Evolutionary conservation across 2,113 vertebrate species (phyloP).

Genomic region (Corythaixoides concolor): DNA sequence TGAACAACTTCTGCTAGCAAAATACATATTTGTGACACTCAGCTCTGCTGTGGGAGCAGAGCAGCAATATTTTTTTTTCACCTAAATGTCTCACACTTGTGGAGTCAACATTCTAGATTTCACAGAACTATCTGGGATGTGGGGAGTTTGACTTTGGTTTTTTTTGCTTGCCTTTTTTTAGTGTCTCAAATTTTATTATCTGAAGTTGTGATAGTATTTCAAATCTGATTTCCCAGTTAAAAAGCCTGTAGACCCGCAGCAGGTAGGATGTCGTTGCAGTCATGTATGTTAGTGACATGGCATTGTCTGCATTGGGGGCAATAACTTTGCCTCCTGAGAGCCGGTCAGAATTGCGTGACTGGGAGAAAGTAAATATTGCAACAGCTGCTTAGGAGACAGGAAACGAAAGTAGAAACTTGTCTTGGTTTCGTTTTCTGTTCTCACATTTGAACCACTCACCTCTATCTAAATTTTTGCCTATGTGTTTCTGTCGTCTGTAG

Average conservation of each 20-base stretch:
- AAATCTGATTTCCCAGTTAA: not conserved
- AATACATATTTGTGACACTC: not conserved
- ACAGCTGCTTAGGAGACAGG: not conserved
- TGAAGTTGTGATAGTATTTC: not conserved
- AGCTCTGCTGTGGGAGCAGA: not conserved
- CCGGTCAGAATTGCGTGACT: not conserved
- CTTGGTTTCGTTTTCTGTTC: not conserved
- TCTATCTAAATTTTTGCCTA: not conserved
- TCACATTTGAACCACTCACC: accelerated
- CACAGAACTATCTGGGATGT: not conserved
- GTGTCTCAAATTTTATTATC: not conserved
- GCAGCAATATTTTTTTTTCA: not conserved
- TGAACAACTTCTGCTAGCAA: not conserved
- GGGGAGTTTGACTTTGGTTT: not conserved
- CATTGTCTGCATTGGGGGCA: not conserved
- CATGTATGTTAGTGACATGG: not conserved
- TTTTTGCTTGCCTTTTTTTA: not conserved
- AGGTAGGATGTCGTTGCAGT: not conserved
- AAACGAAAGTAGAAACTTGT: not conserved
- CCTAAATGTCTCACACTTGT: not conserved
- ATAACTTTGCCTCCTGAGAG: not conserved
- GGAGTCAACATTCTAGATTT: not conserved
- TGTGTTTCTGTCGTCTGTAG: not conserved
- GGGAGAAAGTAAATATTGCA: not conserved
- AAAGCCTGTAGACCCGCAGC: not conserved